These are phyloP conservation scores for Aleiodes testaceus DNA, from an alignment of 2,888 invertebrate genomes.

Conservation along the genomic window DNA sequence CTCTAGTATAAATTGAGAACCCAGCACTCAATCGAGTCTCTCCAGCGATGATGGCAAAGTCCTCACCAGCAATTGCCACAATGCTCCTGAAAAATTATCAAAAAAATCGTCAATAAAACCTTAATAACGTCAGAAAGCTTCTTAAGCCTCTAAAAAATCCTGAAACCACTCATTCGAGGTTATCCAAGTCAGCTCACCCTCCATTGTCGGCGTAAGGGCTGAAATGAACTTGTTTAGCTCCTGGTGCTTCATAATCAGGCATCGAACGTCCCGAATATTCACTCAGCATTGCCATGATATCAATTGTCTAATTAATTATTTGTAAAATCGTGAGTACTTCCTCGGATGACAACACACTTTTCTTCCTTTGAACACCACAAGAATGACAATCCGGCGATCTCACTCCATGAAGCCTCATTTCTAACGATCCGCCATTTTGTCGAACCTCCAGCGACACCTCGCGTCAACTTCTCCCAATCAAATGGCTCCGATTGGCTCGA, in stretches of 20 bases:
- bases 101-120: slow-evolving; percentile 12
- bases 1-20: slow-evolving; percentile 90
- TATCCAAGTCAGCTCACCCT: slow-evolving; percentile 76
- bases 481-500: background rate
- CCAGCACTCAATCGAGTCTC: slow-evolving; percentile 95
- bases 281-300: slow-evolving; percentile 60
- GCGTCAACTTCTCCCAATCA: too few species aligned
- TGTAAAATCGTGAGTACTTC: background rate
- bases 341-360: slow-evolving; percentile 45
- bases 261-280: slow-evolving; percentile 73
- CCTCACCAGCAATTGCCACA: slow-evolving; percentile 95
- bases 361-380: background rate
- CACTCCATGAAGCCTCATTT: too few species aligned
- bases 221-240: slow-evolving; percentile 75
- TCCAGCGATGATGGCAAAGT: slow-evolving; percentile 95
- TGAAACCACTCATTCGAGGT: slow-evolving; percentile 29
- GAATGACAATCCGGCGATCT: background rate
- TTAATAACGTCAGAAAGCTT: slow-evolving; percentile 6
- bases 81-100: slow-evolving; percentile 81
- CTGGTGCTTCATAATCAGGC: slow-evolving; percentile 71
- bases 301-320: background rate
- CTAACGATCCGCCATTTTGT: too few species aligned
- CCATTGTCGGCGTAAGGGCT: slow-evolving; percentile 85
- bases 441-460: too few species aligned
- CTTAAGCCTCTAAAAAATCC: slow-evolving; percentile 4